These are phyloP conservation scores for Emberiza fucata DNA, from an alignment of 2,113 vertebrate species.

Conservation along the genomic window DNA sequence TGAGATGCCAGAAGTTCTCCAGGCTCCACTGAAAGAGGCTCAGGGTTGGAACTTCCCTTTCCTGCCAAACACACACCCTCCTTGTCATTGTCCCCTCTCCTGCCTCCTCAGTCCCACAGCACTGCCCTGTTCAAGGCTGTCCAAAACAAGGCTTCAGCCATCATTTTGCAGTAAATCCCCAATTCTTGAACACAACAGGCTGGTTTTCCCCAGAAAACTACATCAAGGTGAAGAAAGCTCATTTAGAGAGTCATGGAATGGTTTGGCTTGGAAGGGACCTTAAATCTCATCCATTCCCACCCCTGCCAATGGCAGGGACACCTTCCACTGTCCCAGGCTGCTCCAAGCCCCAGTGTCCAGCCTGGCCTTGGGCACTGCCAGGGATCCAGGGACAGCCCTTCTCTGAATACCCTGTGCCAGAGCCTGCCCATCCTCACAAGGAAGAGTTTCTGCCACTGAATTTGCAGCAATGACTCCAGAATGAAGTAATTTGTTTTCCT, in stretches of 20 bases:
- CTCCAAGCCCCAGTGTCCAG: background rate
- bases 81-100: background rate
- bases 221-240: background rate
- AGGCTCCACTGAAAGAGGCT: background rate
- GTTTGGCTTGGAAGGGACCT: background rate
- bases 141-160: background rate
- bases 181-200: background rate
- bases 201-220: background rate
- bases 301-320: background rate
- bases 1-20: background rate
- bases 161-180: background rate
- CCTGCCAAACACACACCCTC: background rate
- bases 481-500: background rate
- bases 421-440: background rate
- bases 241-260: background rate
- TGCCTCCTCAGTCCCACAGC: background rate
- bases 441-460: background rate
- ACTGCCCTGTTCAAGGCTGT: background rate
- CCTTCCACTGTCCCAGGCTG: background rate
- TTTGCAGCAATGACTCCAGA: background rate
- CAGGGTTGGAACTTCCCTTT: background rate
- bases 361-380: background rate
- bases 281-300: rapidly evolving
- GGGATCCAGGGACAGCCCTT: background rate
- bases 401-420: background rate